Conservation (phyloP, 2,888 invertebrate species). For the Metalampra italica region DNA sequence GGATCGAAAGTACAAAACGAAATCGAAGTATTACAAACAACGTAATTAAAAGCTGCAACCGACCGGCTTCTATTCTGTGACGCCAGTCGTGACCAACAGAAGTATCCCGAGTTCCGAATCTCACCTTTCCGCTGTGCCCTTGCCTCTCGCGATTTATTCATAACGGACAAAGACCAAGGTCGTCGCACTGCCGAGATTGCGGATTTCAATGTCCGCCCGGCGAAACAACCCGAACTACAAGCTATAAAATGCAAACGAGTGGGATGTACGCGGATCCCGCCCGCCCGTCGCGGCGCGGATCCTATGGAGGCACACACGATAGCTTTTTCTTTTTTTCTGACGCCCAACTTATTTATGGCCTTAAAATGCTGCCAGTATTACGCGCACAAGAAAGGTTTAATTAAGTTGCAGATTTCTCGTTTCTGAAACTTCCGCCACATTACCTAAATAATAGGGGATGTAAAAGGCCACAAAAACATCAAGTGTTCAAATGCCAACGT, state of each 20-base stretch:
- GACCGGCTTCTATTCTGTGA: no score
- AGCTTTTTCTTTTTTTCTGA: background rate
- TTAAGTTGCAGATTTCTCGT: no score
- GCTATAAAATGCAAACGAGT: constrained; percentile 51
- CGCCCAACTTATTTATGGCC: constrained; percentile 2
- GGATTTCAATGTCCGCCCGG: constrained; percentile 38
- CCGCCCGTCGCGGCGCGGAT: background rate
- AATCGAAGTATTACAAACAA: no score
- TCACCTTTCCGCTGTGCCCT: constrained; percentile 31
- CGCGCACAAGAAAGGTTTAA: constrained; percentile 3
- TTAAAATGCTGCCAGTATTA: constrained; percentile 6
- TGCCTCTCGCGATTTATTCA: constrained; percentile 56
- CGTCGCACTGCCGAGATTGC: constrained; percentile 68
- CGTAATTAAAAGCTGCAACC: no score
- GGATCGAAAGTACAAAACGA: no score
- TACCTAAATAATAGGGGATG: no score
- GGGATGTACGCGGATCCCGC: constrained; percentile 61
- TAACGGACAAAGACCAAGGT: constrained; percentile 65
- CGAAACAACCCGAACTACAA: constrained; percentile 21
- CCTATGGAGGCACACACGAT: background rate
- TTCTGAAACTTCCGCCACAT: no score
- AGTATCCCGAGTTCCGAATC: background rate
- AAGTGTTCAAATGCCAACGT: no score
- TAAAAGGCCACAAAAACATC: no score
- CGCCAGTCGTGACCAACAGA: background rate